These are phyloP conservation scores for Drosophila eugracilis DNA, from an alignment of 1,140 invertebrate species.

Conservation along the genomic window DNA sequence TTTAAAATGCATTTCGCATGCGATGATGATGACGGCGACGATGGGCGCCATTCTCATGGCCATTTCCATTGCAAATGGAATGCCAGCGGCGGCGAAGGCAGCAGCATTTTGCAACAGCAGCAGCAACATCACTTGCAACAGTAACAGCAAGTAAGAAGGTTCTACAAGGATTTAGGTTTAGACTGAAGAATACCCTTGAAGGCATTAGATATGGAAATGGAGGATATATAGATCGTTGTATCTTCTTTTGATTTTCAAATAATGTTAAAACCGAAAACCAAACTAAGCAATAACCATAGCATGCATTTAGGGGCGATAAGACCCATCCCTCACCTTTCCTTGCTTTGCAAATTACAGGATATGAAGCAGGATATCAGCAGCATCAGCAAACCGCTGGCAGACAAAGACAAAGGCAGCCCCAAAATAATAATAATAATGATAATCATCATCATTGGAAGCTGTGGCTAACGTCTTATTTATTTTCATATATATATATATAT, in stretches of 20 bases:
- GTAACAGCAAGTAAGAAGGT: not conserved
- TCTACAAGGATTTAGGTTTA: too few species aligned
- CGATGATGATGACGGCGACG: constrained; percentile 48
- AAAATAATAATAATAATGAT: constrained; percentile 69
- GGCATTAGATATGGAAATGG: too few species aligned
- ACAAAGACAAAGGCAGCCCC: constrained; percentile 55
- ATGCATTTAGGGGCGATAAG: not conserved
- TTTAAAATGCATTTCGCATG: constrained; percentile 81
- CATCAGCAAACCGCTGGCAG: constrained; percentile 7
- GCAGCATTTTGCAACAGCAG: constrained; percentile 6
- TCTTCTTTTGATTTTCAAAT: too few species aligned
- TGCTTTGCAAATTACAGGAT: not conserved
- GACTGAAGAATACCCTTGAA: not conserved
- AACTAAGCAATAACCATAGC: not conserved
- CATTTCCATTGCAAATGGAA: constrained; percentile 80
- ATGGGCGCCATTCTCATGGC: constrained; percentile 9
- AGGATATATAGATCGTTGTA: too few species aligned
- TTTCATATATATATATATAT: constrained; percentile 64
- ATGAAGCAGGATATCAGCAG: constrained; percentile 10
- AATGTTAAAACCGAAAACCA: too few species aligned
- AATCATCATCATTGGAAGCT: constrained; percentile 30
- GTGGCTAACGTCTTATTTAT: constrained; percentile 19
- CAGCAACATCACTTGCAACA: constrained; percentile 5
- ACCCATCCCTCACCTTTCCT: not conserved
- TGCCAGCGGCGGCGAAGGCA: constrained; percentile 17